Evolutionary conservation across 1,140 invertebrate genomes (phyloP), one percentile per base, ranked within the genome.

Genomic region (Drosophila miranda): DNA sequence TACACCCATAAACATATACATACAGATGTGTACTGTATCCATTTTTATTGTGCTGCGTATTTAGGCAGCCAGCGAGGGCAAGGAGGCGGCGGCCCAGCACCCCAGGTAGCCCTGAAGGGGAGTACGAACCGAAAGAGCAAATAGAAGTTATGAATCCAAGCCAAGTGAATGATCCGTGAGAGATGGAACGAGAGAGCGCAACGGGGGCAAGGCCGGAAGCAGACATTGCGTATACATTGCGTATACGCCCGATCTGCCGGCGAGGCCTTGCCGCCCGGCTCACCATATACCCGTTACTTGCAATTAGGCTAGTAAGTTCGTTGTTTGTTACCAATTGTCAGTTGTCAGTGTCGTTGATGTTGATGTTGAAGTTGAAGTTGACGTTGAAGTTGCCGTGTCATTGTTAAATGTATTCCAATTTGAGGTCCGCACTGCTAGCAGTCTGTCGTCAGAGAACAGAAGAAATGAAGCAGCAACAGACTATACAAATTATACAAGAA

Each of bases 291-390:
- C 34, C 45, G 55, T 16, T 44, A 72, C 58, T 38, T 78, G 57
- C 54, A 54, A 49, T 79, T 70, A 75, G 46, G 59, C 59, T 78
- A 78, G 56, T 68, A 75, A 75, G 73, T 79, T 74, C 63, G 55
- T 78, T 79, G 76, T 78, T 74, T 68, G 62, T 79, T 78, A 60
- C 66, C 69, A 75, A 66, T 55, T 49, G 71, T 75, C 60, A 75
- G 71, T 59, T 55, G 71, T 68, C 75, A 73, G 64, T 77, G 66
- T 63, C 66, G 55, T 67, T 76, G 70, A 69, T 43, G 53, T 62
- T 72, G 69, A 69, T 70, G 6, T 26, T 71, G 69, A 70, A 55
- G 70, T 70, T 66, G 55, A 66, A 51, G 43, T n/a, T 60, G 58
- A 30, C 34, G 16, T 50, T 50, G 56, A 16, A 60, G 60, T 68